Evolutionary conservation across 2,888 invertebrate species (phyloP).

Genomic region (Rhingia campestris): DNA sequence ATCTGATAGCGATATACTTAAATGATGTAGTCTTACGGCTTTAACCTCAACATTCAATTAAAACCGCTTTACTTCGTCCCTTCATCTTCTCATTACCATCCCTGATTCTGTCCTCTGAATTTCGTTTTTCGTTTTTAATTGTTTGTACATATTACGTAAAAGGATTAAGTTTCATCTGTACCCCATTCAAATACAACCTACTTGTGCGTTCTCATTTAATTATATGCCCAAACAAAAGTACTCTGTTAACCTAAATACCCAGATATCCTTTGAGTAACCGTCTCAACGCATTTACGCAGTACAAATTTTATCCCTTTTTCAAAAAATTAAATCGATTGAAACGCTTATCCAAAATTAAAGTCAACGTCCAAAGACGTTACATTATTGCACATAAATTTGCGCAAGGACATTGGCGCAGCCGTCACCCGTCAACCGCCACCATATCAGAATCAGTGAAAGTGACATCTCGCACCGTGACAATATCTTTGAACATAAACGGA

Average conservation of each 20-base stretch:
- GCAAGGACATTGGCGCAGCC: constrained; percentile 51
- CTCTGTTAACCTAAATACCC: constrained; percentile 49
- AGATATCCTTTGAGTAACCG: constrained; percentile 23
- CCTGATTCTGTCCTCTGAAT: background rate
- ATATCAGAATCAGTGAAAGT: constrained; percentile 26
- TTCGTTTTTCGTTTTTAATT: background rate
- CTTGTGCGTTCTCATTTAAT: constrained; percentile 4
- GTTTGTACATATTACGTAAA: constrained; percentile 19
- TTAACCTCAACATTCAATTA: too few relatives aligned
- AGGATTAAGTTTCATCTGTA: constrained; percentile 64
- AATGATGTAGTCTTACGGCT: too few relatives aligned
- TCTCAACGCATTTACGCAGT: constrained; percentile 36
- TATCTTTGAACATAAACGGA: constrained; percentile 14
- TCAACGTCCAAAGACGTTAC: constrained; percentile 13
- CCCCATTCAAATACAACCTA: background rate
- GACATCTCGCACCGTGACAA: constrained; percentile 11
- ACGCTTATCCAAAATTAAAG: constrained; percentile 60
- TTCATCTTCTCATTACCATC: background rate
- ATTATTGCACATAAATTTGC: constrained; percentile 53
- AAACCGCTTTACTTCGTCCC: background rate
- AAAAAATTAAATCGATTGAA: constrained; percentile 52
- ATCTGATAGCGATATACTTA: too few relatives aligned
- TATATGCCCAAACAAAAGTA: background rate
- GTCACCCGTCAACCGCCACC: constrained; percentile 11
- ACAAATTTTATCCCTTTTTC: constrained; percentile 8